phyloP scores from a whole-genome alignment of 2,797 vertebrate species.

The Anguilla megastoma region DNA sequence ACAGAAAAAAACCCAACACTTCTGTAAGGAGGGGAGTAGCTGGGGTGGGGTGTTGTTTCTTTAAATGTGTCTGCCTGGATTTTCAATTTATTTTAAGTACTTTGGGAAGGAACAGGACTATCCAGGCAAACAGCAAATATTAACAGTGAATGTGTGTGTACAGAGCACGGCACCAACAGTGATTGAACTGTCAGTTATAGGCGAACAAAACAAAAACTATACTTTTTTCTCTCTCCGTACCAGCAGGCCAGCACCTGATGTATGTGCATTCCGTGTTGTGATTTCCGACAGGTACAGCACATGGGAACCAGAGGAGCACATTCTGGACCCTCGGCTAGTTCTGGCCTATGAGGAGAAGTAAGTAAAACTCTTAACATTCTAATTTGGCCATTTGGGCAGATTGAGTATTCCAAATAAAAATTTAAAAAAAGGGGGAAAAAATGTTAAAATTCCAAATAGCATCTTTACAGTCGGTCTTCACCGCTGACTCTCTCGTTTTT shows the following conservation, averaged over 20 bases:
- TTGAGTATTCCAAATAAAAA: not conserved
- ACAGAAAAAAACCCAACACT: too few species aligned
- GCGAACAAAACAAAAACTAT: not conserved
- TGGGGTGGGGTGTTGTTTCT: too few species aligned
- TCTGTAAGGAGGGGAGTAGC: too few species aligned
- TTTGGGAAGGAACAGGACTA: too few species aligned
- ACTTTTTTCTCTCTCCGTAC: not conserved
- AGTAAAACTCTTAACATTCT: constrained; percentile 58
- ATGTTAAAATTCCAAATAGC: not conserved
- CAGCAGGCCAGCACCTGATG: not conserved
- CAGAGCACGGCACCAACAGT: too few species aligned
- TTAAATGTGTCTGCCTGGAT: too few species aligned
- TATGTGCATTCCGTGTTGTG: constrained; percentile 36
- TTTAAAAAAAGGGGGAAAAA: too few species aligned
- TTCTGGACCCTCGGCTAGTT: constrained; percentile 94
- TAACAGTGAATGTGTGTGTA: too few species aligned
- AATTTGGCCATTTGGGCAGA: not conserved
- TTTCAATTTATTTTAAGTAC: too few species aligned
- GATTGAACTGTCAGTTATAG: too few species aligned
- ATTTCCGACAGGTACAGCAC: constrained; percentile 89
- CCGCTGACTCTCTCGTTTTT: constrained; percentile 29
- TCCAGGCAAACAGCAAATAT: too few species aligned
- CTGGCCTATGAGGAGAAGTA: constrained; percentile 97
- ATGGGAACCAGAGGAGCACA: constrained; percentile 98
- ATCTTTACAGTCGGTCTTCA: constrained; percentile 14